Evolutionary conservation across 2,113 vertebrate genomes (phyloP).

Genomic region (Psilopogon haemacephalus): DNA sequence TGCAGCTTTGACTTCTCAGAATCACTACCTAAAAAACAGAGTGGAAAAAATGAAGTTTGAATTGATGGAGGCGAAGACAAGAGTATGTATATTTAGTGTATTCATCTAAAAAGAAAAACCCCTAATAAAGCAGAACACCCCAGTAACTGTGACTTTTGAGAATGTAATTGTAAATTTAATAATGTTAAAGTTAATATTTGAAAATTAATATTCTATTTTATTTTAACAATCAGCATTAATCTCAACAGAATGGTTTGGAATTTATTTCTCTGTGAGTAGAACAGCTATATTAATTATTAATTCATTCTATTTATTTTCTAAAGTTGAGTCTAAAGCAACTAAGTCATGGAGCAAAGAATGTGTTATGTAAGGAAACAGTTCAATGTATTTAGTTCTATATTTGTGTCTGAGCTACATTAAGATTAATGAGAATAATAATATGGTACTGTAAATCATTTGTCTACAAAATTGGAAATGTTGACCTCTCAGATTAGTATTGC

Average conservation of each 20-base stretch:
- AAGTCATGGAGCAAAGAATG: background rate
- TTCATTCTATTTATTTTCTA: background rate
- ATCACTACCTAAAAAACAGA: slow-evolving; percentile 78
- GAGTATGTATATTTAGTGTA: slow-evolving; percentile 72
- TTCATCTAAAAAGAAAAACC: background rate
- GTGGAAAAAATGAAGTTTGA: slow-evolving; percentile 82
- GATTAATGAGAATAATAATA: background rate
- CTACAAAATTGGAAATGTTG: background rate
- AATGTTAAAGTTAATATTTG: background rate
- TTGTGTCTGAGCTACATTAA: background rate
- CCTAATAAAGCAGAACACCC: background rate
- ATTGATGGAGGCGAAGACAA: slow-evolving; percentile 74
- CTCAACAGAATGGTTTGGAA: background rate
- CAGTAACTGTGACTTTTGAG: background rate
- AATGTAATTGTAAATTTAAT: background rate
- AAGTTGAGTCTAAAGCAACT: background rate
- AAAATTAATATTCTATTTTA: background rate
- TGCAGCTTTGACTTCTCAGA: slow-evolving; percentile 79
- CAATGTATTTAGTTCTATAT: background rate
- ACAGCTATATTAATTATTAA: background rate
- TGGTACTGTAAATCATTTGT: background rate
- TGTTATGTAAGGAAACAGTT: background rate
- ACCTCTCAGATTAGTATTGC: background rate
- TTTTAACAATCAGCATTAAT: background rate
- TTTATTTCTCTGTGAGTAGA: background rate